Evolutionary conservation across 2,888 invertebrate species (phyloP).

Genomic region (Sarcophaga rosellei): DNA sequence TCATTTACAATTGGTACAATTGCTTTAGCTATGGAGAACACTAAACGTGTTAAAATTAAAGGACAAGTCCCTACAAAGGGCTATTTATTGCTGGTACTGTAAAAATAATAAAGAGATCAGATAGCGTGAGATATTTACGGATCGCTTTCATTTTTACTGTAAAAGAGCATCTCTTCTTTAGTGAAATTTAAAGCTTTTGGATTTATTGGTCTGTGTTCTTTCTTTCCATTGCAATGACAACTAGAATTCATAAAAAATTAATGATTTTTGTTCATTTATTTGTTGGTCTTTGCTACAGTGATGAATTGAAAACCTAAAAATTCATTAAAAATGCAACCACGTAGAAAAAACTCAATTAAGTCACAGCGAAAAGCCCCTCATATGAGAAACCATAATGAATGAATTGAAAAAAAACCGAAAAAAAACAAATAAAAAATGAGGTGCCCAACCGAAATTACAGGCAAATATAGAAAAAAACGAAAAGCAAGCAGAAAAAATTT

Average conservation of each 20-base stretch:
- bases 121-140: too few relatives aligned
- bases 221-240: constrained; percentile 10
- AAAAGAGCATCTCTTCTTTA: neutral
- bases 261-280: neutral
- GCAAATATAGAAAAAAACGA: neutral
- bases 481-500: constrained; percentile 9
- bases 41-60: too few relatives aligned
- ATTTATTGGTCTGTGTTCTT: neutral
- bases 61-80: too few relatives aligned
- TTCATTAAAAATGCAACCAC: constrained; percentile 77
- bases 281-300: constrained; percentile 8
- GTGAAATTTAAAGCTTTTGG: neutral
- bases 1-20: too few relatives aligned
- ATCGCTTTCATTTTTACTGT: too few relatives aligned
- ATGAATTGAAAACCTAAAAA: constrained; percentile 60
- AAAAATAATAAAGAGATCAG: too few relatives aligned
- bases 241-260: constrained; percentile 23
- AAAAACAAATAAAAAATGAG: constrained; percentile 57
- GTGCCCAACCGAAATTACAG: constrained; percentile 52
- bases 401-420: constrained; percentile 35
- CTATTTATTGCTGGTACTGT: too few relatives aligned
- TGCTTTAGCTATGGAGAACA: too few relatives aligned
- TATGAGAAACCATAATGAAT: neutral
- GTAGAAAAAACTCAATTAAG: constrained; percentile 78
- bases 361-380: constrained; percentile 49